These are phyloP conservation scores for Rhingia rostrata DNA, from an alignment of 2,888 invertebrate species.

Conservation along the genomic window DNA sequence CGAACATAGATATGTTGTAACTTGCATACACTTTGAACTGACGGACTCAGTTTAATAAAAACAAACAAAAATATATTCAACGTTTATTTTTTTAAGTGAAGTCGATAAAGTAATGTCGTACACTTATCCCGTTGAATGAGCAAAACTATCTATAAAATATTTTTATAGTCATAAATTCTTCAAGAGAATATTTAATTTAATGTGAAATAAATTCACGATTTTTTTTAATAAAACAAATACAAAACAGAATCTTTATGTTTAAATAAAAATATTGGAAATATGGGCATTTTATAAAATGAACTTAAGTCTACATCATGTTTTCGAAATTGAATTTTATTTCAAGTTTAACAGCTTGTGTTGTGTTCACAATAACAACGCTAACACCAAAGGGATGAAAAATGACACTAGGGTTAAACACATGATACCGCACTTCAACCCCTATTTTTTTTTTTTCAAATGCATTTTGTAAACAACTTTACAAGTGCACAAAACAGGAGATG, in stretches of 20 bases:
- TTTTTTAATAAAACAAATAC: no score
- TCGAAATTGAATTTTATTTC: background rate
- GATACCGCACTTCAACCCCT: conserved; percentile 46
- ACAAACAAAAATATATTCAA: background rate
- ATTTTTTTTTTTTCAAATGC: conserved; percentile 38
- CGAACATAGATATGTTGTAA: no score
- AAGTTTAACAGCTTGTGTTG: background rate
- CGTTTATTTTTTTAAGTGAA: conserved; percentile 41
- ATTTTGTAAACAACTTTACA: conserved; percentile 41
- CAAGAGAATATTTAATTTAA: conserved; percentile 28
- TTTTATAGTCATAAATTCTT: conserved; percentile 38
- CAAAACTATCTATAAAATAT: conserved; percentile 51
- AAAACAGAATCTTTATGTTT: no score
- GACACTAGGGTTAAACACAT: conserved; percentile 11
- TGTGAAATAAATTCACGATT: no score
- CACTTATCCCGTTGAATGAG: conserved; percentile 29
- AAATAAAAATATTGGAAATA: conserved; percentile 16
- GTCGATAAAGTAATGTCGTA: conserved; percentile 37
- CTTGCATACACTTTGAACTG: no score
- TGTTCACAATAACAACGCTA: background rate
- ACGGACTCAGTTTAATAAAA: no score
- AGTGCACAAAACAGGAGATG: conserved; percentile 38
- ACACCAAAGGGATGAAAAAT: background rate
- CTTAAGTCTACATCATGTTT: conserved; percentile 15
- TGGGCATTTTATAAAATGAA: conserved; percentile 8